Evolutionary conservation across 2,797 vertebrate species (phyloP), one percentile per base, ranked within the genome.

Genomic region (Atherinosoma microstoma): DNA sequence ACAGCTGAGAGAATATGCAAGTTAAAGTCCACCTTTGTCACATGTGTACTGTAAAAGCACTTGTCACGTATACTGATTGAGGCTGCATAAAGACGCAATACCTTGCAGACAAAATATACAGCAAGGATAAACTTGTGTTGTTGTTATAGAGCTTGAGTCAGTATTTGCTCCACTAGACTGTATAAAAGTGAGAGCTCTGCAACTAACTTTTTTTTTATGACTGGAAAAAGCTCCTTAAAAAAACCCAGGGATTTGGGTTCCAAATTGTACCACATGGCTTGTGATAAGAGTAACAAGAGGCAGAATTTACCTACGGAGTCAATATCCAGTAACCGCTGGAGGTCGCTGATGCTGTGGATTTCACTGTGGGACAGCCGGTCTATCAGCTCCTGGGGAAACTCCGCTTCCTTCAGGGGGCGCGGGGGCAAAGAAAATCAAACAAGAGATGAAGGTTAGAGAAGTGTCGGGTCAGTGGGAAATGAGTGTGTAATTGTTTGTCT

Each of bases 301-400:
- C 94, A 87, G 93, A 95, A 96, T 97, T 98, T 98, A 98, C 97
- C 97, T 97, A 97, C 96, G 96, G 97, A 97, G 95, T 98, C 96
- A 95, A 98, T 95, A 91, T 98, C 96, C 95, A 99, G 95, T 93
- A 99, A 95, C 94, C 97, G 97, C 97, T 98, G 97, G 94, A 99
- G 95, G 95, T 99, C 97, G 92, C 97, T 97, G 94, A 99, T 98
- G 96, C 96, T 98, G 95, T 95, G 96, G 94, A 98, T 98, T 93
- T 98, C 97, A 88, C 97, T 98, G 96, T 95, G 96, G 66, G 97
- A 96, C 94, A 99, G 94, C 70, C 95, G 95, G 93, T 99, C 97
- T 76, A 99, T 96, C 85, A 99, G 94, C 93, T 98, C 97, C 91
- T 96, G 96, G 81, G 97, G 97, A 92, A 99, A 96, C 93, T 97